Evolutionary conservation across 1,140 invertebrate species (phyloP), one percentile per base, ranked within the genome.

Genomic region (Bombus waltoni): DNA sequence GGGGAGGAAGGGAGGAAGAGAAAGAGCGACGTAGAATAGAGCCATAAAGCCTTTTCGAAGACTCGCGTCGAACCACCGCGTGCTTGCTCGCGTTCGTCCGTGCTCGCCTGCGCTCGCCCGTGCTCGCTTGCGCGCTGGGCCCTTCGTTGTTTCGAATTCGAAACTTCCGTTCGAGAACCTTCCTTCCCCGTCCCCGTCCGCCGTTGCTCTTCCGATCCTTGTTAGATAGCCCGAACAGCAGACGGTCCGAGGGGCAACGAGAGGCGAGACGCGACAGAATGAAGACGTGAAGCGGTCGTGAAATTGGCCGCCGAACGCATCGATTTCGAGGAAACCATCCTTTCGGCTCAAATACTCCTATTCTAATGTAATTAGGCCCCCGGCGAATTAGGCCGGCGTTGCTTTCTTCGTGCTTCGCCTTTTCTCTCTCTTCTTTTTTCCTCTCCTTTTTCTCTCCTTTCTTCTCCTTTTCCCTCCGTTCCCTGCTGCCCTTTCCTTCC

Each of bases 81-180:
- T 13, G n/a, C 15, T 66, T 15, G 5, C 2, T 62, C 3, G 59
- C 59, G 25, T 25, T 62, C 59, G 59, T 4, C 59, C 3, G 59
- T 25, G 25, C 59, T 62, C 59, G 59, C 10, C 59, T 11, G 15
- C 18, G 47, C 47, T 53, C 47, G 47, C 1, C 47, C 1, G 59
- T 13, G n/a, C 15, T 66, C 32, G 65, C 15, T 28, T 28, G 22
- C 28, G 66, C 42, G 65, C 65, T 2, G 4, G 72, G 22, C 57
- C 38, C 28, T n/a, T 44, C 76, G 75, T 87, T 87, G 47, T 87
- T 86, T 89, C 90, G 86, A 88, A 89, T 87, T 90, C 72, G 89
- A 93, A 91, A 93, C 91, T 93, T 94, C 90, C 92, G 91, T 90
- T 93, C 82, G 74, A 42, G 81, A 74, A 53, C 42, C 15, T 44